Percentiles rank a stretch among this genome's conserved stretches.
These are phyloP conservation scores for Drosophila nr. perissopoda DNA, from an alignment of 2,888 invertebrate species.

Conservation along the genomic window DNA sequence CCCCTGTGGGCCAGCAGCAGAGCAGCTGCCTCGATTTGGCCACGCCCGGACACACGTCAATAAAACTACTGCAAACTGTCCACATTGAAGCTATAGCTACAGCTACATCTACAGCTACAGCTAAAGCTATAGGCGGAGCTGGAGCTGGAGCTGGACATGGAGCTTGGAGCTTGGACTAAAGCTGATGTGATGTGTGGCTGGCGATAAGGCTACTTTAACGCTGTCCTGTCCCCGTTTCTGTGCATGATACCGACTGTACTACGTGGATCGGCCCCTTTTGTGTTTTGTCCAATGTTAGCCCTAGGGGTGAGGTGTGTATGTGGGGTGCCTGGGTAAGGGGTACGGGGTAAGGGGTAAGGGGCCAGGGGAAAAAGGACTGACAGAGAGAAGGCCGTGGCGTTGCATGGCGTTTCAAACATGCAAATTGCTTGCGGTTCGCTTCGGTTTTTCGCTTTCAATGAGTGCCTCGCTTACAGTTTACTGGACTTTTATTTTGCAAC, in stretches of 20 bases:
- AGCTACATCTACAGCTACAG: constrained; percentile 20
- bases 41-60: constrained; percentile 78
- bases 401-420: constrained; percentile 76
- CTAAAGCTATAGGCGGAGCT: constrained; percentile 12
- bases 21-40: constrained; percentile 32
- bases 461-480: constrained; percentile 74
- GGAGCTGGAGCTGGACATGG: constrained; percentile 4
- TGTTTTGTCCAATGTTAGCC: constrained; percentile 64
- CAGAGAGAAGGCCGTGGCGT: constrained; percentile 43
- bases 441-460: constrained; percentile 78
- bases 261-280: constrained; percentile 74
- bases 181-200: constrained; percentile 61
- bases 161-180: constrained; percentile 17
- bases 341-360: not conserved
- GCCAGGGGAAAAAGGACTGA: not conserved
- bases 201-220: constrained; percentile 78
- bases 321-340: not conserved
- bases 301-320: not conserved
- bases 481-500: constrained; percentile 54
- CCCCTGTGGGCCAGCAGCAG: constrained; percentile 20
- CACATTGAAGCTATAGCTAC: constrained; percentile 57
- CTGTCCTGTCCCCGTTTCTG: constrained; percentile 75
- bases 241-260: constrained; percentile 63
- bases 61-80: constrained; percentile 78
- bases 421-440: constrained; percentile 79